Evolutionary conservation across 2,113 vertebrate genomes (phyloP).

Genomic region (Myodes glareolus): DNA sequence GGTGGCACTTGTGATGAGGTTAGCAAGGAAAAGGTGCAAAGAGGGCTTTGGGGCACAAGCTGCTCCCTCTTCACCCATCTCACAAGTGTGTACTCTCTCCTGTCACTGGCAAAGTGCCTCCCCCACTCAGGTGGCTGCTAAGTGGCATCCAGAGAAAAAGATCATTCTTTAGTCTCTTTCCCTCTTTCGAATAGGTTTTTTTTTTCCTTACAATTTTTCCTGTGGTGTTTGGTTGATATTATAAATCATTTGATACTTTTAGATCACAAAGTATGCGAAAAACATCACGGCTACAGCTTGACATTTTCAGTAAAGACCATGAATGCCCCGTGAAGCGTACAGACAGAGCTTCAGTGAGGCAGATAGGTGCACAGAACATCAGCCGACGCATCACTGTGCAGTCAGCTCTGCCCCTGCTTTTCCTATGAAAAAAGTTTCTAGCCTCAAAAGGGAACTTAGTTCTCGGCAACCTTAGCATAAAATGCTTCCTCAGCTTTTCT

Average conservation of each 20-base stretch:
- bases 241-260: neutral
- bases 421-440: slow-evolving; percentile 64
- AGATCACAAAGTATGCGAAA: neutral
- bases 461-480: slow-evolving; percentile 66
- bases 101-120: neutral
- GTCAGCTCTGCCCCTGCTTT: slow-evolving; percentile 32
- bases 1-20: slow-evolving; percentile 48
- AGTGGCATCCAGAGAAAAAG: neutral
- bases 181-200: neutral
- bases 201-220: slow-evolving; percentile 44
- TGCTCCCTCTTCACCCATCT: neutral
- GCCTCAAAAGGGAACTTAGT: slow-evolving; percentile 77
- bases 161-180: neutral
- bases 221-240: neutral
- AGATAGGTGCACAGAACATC: neutral
- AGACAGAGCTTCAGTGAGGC: neutral
- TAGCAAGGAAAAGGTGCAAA: slow-evolving; percentile 49
- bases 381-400: slow-evolving; percentile 44
- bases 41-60: slow-evolving; percentile 51
- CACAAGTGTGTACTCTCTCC: neutral
- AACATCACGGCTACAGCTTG: neutral
- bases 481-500: slow-evolving; percentile 81
- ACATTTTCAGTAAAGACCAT: slow-evolving; percentile 29
- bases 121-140: neutral
- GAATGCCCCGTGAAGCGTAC: neutral